A percentile compares a stretch with the other conserved stretches of the same genome.
These are phyloP conservation scores for Piprites chloris DNA, from an alignment of 2,113 vertebrate genomes.

Conservation along the genomic window DNA sequence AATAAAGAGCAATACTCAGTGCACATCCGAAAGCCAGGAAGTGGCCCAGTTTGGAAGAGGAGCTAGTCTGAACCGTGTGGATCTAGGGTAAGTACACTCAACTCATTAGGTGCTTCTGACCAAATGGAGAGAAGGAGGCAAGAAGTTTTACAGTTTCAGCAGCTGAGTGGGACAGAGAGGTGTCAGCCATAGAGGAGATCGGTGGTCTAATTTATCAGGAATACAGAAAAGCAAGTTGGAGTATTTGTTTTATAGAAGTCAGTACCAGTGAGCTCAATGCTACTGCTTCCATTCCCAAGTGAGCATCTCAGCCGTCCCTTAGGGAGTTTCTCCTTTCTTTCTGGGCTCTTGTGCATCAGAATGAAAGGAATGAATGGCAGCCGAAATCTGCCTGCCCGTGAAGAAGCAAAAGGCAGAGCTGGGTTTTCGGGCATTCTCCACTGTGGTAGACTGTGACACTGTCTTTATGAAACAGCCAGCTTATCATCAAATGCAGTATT, in stretches of 20 bases:
- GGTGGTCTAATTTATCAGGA: not conserved
- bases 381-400: rapidly evolving
- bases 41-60: not conserved
- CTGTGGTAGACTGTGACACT: rapidly evolving
- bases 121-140: not conserved
- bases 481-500: not conserved
- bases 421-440: not conserved
- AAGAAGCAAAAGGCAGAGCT: not conserved
- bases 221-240: not conserved
- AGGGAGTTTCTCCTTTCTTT: not conserved
- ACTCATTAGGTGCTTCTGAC: not conserved
- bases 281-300: not conserved
- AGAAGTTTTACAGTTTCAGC: not conserved
- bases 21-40: not conserved
- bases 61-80: not conserved
- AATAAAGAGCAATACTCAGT: not conserved
- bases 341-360: not conserved
- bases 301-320: not conserved
- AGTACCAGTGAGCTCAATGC: not conserved
- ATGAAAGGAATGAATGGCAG: not conserved
- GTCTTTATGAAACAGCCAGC: not conserved
- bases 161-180: not conserved
- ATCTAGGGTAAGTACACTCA: not conserved
- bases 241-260: not conserved
- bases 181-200: not conserved